These are phyloP conservation scores for Thaleichthys pacificus DNA, from an alignment of 2,797 vertebrate species.

Conservation along the genomic window DNA sequence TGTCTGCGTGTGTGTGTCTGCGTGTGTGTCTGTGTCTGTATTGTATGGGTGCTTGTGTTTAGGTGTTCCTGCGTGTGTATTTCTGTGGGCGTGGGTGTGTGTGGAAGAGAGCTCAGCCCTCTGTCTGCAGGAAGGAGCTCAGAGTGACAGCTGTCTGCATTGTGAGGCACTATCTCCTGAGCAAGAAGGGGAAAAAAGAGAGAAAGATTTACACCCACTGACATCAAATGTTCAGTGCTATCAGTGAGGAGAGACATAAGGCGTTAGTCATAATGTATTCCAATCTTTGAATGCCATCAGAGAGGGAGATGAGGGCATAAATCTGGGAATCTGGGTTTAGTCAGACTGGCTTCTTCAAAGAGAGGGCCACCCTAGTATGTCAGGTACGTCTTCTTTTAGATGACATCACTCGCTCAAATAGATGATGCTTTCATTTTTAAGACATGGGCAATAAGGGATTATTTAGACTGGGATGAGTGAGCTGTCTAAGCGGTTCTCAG, in stretches of 20 bases:
- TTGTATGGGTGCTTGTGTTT: conserved; percentile 4
- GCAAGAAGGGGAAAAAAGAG: conserved; percentile 30
- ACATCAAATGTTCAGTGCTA: conserved; percentile 31
- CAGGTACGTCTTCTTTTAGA: conserved; percentile 13
- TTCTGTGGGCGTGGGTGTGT: not conserved
- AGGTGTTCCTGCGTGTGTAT: conserved; percentile 16
- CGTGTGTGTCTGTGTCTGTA: conserved; percentile 1
- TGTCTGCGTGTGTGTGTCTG: conserved; percentile 13
- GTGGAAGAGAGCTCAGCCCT: conserved; percentile 33
- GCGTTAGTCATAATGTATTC: conserved; percentile 8
- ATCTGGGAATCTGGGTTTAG: conserved; percentile 15
- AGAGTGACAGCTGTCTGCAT: conserved; percentile 37
- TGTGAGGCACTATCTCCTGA: conserved; percentile 34
- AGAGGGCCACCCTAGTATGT: conserved; percentile 10
- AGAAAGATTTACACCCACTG: conserved; percentile 35
- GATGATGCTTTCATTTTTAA: not conserved
- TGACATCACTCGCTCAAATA: conserved; percentile 20
- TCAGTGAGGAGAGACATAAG: conserved; percentile 17
- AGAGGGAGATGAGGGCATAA: conserved; percentile 19
- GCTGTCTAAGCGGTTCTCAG: not conserved
- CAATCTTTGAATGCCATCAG: not conserved
- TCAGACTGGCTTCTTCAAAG: conserved; percentile 20
- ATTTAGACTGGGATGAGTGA: not conserved
- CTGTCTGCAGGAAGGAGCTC: conserved; percentile 31
- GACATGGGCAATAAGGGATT: not conserved